These are phyloP conservation scores for Drosophila prostipennis DNA, from an alignment of 2,888 invertebrate genomes.

Conservation along the genomic window DNA sequence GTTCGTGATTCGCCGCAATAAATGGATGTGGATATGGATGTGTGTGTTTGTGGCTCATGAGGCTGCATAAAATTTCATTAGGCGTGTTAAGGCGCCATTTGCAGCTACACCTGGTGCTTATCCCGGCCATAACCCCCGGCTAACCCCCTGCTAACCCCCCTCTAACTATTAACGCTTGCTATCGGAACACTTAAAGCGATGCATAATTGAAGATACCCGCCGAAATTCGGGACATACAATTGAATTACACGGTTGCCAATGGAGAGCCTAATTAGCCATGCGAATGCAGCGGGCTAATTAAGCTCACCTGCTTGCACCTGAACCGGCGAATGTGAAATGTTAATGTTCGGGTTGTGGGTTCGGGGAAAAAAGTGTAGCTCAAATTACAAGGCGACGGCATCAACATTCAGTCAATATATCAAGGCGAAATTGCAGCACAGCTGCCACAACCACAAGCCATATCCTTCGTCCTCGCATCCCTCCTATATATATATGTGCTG, in stretches of 20 bases:
- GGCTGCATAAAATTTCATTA: slow-evolving; percentile 78
- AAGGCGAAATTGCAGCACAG: slow-evolving; percentile 21
- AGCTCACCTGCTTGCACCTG: slow-evolving; percentile 15
- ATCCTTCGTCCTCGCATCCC: neutral
- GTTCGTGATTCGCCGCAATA: slow-evolving; percentile 70
- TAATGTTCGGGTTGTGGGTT: neutral
- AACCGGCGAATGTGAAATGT: slow-evolving; percentile 11
- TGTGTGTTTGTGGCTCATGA: slow-evolving; percentile 51
- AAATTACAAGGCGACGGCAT: slow-evolving; percentile 44
- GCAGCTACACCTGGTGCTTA: slow-evolving; percentile 27
- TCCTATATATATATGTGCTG: slow-evolving; percentile 4
- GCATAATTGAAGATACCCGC: slow-evolving; percentile 63
- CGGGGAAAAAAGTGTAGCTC: slow-evolving; percentile 26
- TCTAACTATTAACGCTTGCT: slow-evolving; percentile 38
- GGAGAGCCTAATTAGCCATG: slow-evolving; percentile 47
- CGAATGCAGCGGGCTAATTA: slow-evolving; percentile 65
- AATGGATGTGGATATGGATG: slow-evolving; percentile 53
- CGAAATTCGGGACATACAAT: slow-evolving; percentile 28
- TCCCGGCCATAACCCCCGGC: neutral
- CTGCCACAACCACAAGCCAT: slow-evolving; percentile 20
- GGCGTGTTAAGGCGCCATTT: slow-evolving; percentile 71
- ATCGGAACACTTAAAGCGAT: slow-evolving; percentile 56
- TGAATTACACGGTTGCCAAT: slow-evolving; percentile 53
- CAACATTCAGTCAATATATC: slow-evolving; percentile 18
- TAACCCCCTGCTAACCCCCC: neutral